Evolutionary conservation across 2,888 invertebrate genomes (phyloP).

Genomic region (Serrognathus titanus): DNA sequence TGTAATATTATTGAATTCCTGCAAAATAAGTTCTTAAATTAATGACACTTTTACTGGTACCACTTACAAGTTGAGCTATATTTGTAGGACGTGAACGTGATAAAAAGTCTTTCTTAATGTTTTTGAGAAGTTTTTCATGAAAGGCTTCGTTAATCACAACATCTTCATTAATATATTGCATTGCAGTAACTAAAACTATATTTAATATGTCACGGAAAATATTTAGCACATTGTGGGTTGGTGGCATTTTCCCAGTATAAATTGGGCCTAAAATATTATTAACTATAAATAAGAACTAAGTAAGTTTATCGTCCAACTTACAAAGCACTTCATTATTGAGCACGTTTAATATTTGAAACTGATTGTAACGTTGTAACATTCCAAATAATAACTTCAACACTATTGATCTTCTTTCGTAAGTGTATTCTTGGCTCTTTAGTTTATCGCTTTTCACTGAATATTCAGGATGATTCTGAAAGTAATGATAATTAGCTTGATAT

Average conservation of each 20-base stretch:
- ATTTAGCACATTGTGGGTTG: not conserved
- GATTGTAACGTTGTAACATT: not conserved
- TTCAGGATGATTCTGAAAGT: not conserved
- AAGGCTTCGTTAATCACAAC: not conserved
- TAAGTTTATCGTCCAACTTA: not conserved
- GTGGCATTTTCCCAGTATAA: not conserved
- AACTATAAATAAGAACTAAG: not conserved
- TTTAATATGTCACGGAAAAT: not conserved
- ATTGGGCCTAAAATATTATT: not conserved
- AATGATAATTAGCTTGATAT: not conserved
- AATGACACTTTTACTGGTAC: not conserved
- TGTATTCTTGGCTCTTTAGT: not conserved
- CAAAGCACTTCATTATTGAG: not conserved
- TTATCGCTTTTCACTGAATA: not conserved
- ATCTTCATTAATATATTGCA: not conserved
- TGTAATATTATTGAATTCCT: not conserved
- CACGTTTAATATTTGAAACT: not conserved
- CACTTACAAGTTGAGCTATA: not conserved
- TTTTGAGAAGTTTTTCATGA: not conserved
- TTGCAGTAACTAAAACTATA: not conserved
- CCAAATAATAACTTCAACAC: not conserved
- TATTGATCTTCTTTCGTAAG: not conserved
- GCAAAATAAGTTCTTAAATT: not conserved
- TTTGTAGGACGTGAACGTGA: not conserved
- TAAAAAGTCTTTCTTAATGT: not conserved